phyloP scores from a whole-genome alignment of 2,888 invertebrate species.

The Agrochola circellaris region DNA sequence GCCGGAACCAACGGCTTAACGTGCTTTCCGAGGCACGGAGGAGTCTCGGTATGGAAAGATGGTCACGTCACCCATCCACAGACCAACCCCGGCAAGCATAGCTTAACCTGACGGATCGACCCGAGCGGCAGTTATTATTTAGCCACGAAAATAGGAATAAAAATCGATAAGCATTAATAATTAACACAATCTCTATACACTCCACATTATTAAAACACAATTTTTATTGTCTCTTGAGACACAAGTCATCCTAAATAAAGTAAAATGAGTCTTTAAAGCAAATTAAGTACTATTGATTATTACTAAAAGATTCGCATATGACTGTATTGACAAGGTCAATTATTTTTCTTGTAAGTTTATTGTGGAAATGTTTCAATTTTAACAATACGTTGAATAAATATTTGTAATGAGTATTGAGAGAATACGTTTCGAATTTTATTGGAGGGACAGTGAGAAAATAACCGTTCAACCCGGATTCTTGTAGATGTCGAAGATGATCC shows the following conservation, averaged over 20 bases:
- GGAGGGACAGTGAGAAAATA: conserved; percentile 13
- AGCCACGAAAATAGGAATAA: not conserved
- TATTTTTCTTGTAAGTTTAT: conserved; percentile 54
- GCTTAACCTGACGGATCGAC: no score
- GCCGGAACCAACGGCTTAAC: no score
- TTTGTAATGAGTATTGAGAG: conserved; percentile 42
- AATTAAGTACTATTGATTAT: conserved; percentile 65
- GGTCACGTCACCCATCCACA: no score
- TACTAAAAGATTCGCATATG: conserved; percentile 46
- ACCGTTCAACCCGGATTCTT: conserved; percentile 53
- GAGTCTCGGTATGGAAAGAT: no score
- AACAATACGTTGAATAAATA: conserved; percentile 55
- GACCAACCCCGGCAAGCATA: no score
- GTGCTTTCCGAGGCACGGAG: no score
- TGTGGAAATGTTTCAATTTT: conserved; percentile 57
- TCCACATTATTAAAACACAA: conserved; percentile 48
- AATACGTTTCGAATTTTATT: conserved; percentile 57
- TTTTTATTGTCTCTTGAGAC: conserved; percentile 43
- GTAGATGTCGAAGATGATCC: conserved; percentile 21
- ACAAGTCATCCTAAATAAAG: conserved; percentile 53
- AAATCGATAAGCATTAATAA: conserved; percentile 40
- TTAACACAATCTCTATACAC: conserved; percentile 33
- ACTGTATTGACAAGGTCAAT: conserved; percentile 58
- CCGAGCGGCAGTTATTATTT: no score
- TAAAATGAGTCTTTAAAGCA: conserved; percentile 16